Evolutionary conservation across 2,888 invertebrate species (phyloP).

Genomic region (Helleia helle): DNA sequence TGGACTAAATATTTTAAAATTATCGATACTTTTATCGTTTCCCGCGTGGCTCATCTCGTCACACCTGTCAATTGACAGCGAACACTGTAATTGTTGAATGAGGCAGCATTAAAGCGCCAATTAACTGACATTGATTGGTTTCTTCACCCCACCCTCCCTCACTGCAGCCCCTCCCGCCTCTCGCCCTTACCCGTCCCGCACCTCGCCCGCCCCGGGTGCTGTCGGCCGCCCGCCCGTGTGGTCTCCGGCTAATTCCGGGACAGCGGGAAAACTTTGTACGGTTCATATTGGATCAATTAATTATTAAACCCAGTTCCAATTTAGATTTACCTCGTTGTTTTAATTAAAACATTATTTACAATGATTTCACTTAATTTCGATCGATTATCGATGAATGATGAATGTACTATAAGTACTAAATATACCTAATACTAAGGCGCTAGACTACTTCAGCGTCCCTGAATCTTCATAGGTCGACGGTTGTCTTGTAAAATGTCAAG

Average conservation of each 20-base stretch:
- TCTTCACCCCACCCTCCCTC: slow-evolving; percentile 35
- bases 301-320: slow-evolving; percentile 13
- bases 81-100: slow-evolving; percentile 65
- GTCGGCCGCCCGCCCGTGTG: slow-evolving; percentile 10
- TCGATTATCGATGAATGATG: no score
- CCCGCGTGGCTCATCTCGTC: slow-evolving; percentile 27
- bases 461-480: no score
- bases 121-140: slow-evolving; percentile 70
- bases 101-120: slow-evolving; percentile 68
- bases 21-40: slow-evolving; percentile 17
- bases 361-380: slow-evolving; percentile 4
- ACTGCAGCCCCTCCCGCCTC: slow-evolving; percentile 13
- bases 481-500: no score
- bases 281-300: slow-evolving; percentile 18
- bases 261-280: slow-evolving; percentile 13
- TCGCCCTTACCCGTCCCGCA: slow-evolving; percentile 14
- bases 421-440: no score
- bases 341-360: slow-evolving; percentile 11
- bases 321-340: slow-evolving; percentile 17
- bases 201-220: slow-evolving; percentile 10
- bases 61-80: slow-evolving; percentile 44
- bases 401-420: no score
- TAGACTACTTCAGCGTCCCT: no score
- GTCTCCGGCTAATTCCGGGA: slow-evolving; percentile 17
- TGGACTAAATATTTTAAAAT: slow-evolving; percentile 9